Evolutionary conservation across 1,140 invertebrate species (phyloP).

Genomic region (Piezodorus guildinii): DNA sequence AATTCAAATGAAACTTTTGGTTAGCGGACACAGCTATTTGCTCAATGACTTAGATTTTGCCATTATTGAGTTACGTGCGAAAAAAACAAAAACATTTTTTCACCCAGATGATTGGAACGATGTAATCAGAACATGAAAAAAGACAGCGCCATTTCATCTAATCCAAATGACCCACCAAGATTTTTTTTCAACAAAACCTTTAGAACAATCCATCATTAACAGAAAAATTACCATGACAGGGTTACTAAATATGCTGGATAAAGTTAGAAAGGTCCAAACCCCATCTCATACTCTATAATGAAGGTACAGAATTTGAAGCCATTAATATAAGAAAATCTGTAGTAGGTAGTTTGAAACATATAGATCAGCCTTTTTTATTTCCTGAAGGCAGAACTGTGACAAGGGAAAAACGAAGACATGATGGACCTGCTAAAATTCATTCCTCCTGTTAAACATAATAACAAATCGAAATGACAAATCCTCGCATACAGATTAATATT

Average conservation of each 20-base stretch:
- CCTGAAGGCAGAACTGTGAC: conserved; percentile 26
- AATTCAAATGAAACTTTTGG: neutral
- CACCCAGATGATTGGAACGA: conserved; percentile 3
- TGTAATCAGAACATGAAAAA: conserved; percentile 26
- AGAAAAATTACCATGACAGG: conserved; percentile 25
- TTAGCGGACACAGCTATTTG: neutral
- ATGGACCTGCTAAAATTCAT: conserved; percentile 27
- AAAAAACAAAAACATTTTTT: conserved; percentile 16
- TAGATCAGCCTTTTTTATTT: conserved; percentile 26
- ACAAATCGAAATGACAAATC: conserved; percentile 25
- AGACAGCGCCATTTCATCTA: conserved; percentile 18
- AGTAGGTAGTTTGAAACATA: conserved; percentile 27
- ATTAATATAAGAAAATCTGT: conserved; percentile 23
- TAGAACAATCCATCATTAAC: conserved; percentile 24
- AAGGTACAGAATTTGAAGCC: conserved; percentile 3
- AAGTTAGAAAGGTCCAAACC: conserved; percentile 24
- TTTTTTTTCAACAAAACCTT: conserved; percentile 24
- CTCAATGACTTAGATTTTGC: conserved; percentile 1
- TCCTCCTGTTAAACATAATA: conserved; percentile 24
- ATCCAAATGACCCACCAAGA: conserved; percentile 26
- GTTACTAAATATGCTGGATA: conserved; percentile 22
- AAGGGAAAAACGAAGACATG: conserved; percentile 26
- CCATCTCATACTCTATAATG: conserved; percentile 24
- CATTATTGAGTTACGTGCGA: neutral
- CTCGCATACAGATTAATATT: conserved; percentile 23